Conservation (phyloP, 2,888 invertebrate genomes). For the Drosophila paranaensis region DNA sequence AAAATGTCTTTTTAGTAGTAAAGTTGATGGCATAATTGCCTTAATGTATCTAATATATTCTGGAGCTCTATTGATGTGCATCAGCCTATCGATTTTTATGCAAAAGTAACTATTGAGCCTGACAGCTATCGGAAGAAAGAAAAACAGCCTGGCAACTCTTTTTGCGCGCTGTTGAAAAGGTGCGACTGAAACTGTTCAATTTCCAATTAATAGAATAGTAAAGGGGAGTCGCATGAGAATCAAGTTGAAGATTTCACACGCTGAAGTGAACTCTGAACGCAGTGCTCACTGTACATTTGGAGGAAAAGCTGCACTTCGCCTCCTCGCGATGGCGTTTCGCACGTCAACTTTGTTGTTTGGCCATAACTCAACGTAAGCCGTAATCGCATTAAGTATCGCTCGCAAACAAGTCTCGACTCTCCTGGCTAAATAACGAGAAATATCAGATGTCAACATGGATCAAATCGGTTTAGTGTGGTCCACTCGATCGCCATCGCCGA, state of each 20-base stretch:
- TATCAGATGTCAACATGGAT: conserved; percentile 63
- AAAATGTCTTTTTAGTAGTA: too few relatives aligned
- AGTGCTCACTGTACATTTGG: conserved; percentile 8
- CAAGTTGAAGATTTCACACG: not conserved
- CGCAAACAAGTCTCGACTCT: conserved; percentile 6
- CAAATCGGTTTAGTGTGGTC: conserved; percentile 29
- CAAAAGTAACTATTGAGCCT: not conserved
- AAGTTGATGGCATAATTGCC: not conserved
- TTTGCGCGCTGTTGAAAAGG: not conserved
- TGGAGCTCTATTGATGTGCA: too few relatives aligned
- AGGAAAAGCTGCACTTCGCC: conserved; percentile 12
- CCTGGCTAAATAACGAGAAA: conserved; percentile 16
- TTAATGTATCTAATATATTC: too few relatives aligned
- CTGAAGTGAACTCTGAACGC: not conserved
- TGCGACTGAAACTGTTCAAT: not conserved
- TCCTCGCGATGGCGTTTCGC: conserved; percentile 44
- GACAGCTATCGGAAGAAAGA: too few relatives aligned
- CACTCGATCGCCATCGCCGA: not conserved
- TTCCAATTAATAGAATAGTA: conserved; percentile 1
- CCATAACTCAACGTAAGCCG: conserved; percentile 44
- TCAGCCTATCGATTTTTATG: not conserved
- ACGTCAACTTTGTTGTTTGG: conserved; percentile 52
- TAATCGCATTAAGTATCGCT: conserved; percentile 67
- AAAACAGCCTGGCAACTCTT: conserved; percentile 1
- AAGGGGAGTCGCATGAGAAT: too few relatives aligned